Conservation (phyloP, 30 jellyfish, hydroid and myxozoan species). For the Turritopsis rubra region DNA sequence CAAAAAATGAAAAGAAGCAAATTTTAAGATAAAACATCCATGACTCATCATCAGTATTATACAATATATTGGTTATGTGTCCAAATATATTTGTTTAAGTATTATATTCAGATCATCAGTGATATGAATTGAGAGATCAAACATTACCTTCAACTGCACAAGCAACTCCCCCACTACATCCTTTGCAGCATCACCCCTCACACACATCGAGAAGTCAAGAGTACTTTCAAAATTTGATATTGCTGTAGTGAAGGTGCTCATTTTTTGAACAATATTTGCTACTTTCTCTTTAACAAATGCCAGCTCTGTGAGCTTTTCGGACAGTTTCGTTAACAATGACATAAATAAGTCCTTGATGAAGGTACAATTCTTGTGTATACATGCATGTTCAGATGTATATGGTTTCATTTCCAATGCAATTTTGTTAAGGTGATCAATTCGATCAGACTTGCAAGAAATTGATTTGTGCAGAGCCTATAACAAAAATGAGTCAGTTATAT, state of each 20-base stretch:
- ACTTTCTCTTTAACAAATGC: not conserved
- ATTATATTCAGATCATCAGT: not conserved
- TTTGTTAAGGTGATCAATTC: not conserved
- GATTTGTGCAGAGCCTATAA: not conserved
- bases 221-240: not conserved
- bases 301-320: not conserved
- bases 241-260: not conserved
- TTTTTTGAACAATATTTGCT: not conserved
- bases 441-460: not conserved
- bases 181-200: not conserved
- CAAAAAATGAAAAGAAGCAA: too few species aligned
- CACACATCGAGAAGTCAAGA: not conserved
- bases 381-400: not conserved
- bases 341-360: not conserved
- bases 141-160: not conserved
- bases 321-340: not conserved
- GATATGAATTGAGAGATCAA: not conserved
- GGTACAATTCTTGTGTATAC: not conserved
- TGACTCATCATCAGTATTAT: too few species aligned
- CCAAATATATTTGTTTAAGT: too few species aligned
- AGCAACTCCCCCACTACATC: not conserved
- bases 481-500: too few species aligned
- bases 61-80: too few species aligned
- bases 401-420: not conserved
- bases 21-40: too few species aligned